Conservation (phyloP, 2,888 invertebrate genomes). For the Gibbula magus region DNA sequence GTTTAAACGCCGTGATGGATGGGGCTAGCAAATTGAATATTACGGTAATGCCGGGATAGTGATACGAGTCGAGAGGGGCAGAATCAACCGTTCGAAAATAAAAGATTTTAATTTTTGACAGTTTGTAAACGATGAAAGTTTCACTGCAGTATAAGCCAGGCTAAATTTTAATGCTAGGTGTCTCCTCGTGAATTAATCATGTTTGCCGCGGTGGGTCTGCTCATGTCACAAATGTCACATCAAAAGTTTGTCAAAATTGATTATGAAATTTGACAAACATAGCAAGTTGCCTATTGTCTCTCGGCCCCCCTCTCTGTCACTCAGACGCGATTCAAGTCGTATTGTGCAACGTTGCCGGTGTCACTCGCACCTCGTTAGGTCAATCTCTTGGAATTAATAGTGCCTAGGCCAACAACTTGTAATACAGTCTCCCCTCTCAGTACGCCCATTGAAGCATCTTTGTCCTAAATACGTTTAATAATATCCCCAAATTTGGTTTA, state of each 20-base stretch:
- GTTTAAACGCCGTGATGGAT: background rate
- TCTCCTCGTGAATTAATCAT: slow-evolving; percentile 7
- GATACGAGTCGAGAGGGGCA: slow-evolving; percentile 10
- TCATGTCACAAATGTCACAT: slow-evolving; percentile 11
- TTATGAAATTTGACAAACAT: slow-evolving; percentile 15
- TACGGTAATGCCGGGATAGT: background rate
- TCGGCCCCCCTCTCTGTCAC: background rate
- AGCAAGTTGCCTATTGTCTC: slow-evolving; percentile 8
- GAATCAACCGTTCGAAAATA: background rate
- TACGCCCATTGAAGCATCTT: no score
- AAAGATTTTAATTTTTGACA: slow-evolving; percentile 15
- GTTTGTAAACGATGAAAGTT: slow-evolving; percentile 11
- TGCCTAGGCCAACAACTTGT: background rate
- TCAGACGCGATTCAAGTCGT: background rate
- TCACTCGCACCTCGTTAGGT: background rate
- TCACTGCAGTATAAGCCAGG: background rate
- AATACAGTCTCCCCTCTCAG: no score
- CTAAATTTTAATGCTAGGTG: background rate
- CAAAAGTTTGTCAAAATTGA: slow-evolving; percentile 15
- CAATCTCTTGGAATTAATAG: background rate
- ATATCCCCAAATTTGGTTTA: no score
- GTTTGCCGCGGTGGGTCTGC: slow-evolving; percentile 1
- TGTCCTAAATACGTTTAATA: no score
- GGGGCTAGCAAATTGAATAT: slow-evolving; percentile 1
- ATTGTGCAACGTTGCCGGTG: background rate